Conservation (phyloP, 1,140 invertebrate genomes). For the Hetaerina americana region DNA sequence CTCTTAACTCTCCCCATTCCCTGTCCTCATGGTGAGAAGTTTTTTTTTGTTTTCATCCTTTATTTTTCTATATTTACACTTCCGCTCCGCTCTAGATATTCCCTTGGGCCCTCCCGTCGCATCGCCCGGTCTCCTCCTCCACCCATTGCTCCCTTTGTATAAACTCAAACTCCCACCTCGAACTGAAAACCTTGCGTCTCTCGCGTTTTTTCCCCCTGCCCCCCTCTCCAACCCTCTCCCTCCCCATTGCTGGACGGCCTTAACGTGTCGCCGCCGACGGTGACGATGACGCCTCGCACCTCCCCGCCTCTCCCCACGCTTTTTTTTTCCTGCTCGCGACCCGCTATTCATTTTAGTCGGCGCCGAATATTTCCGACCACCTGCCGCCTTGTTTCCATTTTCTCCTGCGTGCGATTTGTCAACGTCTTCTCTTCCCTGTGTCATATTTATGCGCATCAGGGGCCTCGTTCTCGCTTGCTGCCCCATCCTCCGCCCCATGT, state of each 20-base stretch:
- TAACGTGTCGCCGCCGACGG: no score
- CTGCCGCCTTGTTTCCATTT: not conserved
- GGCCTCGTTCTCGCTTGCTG: not conserved
- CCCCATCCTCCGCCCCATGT: no score
- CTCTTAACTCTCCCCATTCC: not conserved
- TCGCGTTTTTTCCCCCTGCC: no score
- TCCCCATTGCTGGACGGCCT: no score
- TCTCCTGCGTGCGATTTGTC: not conserved
- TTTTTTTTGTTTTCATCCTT: no score
- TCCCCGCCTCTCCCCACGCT: not conserved
- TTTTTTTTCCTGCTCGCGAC: not conserved
- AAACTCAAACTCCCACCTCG: no score
- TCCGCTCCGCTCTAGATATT: not conserved
- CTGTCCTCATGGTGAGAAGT: no score
- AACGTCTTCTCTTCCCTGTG: not conserved
- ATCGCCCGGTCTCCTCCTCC: not conserved
- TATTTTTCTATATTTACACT: not conserved
- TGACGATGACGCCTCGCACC: no score
- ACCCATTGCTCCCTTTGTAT: not conserved
- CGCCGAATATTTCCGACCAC: not conserved
- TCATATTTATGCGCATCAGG: not conserved
- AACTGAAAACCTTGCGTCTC: no score
- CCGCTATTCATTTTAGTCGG: not conserved
- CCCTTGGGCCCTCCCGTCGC: not conserved
- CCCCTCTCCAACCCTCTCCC: no score